Evolutionary conservation across 2,113 vertebrate genomes (phyloP).

Genomic region (Rostratula benghalensis): DNA sequence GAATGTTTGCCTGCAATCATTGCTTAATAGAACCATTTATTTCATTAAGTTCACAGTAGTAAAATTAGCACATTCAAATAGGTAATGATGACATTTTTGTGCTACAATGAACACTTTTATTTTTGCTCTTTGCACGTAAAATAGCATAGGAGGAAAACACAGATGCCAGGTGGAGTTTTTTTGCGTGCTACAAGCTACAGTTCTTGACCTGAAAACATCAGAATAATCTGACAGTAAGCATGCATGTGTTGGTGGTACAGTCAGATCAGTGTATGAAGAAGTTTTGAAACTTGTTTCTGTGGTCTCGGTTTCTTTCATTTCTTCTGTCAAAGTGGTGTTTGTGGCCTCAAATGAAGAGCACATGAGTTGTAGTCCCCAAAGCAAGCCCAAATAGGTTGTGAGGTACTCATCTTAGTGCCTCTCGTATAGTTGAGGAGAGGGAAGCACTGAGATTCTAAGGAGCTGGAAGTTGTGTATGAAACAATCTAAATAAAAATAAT

Average conservation of each 20-base stretch:
- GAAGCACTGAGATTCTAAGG: neutral
- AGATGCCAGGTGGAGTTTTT: neutral
- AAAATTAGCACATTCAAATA: neutral
- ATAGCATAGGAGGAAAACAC: neutral
- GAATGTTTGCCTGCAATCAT: neutral
- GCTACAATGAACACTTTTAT: neutral
- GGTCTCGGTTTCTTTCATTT: neutral
- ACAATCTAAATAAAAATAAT: neutral
- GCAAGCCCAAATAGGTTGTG: neutral
- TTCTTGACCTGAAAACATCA: constrained; percentile 11
- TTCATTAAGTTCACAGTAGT: neutral
- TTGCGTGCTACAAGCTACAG: neutral
- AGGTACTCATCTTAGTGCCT: neutral
- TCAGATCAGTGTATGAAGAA: neutral
- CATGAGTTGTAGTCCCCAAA: neutral
- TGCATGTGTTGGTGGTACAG: neutral
- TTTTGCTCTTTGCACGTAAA: neutral
- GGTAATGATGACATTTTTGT: neutral
- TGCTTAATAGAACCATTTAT: neutral
- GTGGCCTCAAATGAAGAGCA: neutral
- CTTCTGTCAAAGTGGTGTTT: neutral
- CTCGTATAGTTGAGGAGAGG: neutral
- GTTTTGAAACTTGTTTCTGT: neutral
- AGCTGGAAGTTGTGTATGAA: neutral
- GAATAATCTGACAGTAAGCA: neutral